Percentiles rank a stretch among this genome's conserved stretches.
Evolutionary conservation across 1,140 invertebrate genomes (phyloP).

Genomic region (Bombus breviceps): DNA sequence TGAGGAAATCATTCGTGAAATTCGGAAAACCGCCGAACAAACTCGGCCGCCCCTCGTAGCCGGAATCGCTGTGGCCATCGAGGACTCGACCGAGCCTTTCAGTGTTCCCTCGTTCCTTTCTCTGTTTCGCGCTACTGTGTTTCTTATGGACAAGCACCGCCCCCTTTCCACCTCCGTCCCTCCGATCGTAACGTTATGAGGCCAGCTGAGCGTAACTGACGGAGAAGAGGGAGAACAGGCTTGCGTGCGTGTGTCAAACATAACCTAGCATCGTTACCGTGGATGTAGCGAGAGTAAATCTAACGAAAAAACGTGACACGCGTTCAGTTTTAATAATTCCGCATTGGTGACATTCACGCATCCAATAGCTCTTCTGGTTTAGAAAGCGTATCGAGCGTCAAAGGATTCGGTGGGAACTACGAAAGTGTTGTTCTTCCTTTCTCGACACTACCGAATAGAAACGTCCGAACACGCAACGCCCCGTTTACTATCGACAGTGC

Average conservation of each 20-base stretch:
- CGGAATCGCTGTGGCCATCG: slow-evolving; percentile 35
- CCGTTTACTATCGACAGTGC: background rate
- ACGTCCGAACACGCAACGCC: slow-evolving; percentile 22
- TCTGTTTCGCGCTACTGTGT: slow-evolving; percentile 44
- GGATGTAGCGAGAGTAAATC: background rate
- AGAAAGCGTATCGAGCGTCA: background rate
- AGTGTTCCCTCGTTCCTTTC: slow-evolving; percentile 45
- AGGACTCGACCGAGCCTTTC: slow-evolving; percentile 39
- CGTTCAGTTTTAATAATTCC: background rate
- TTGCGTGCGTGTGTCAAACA: slow-evolving; percentile 60
- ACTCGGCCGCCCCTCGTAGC: slow-evolving; percentile 18
- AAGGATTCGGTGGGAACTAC: background rate
- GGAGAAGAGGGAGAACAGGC: slow-evolving; percentile 50
- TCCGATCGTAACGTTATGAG: slow-evolving; percentile 41
- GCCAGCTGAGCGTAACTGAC: slow-evolving; percentile 58
- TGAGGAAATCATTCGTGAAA: slow-evolving; percentile 10
- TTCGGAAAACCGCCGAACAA: slow-evolving; percentile 9
- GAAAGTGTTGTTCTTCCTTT: background rate
- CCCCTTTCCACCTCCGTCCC: slow-evolving; percentile 19
- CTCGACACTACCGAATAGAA: background rate
- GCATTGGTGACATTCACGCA: background rate
- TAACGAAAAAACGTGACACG: background rate
- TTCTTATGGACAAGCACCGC: slow-evolving; percentile 47
- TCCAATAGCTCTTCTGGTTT: background rate
- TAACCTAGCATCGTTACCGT: slow-evolving; percentile 57